Evolutionary conservation across 2,888 invertebrate species (phyloP).

Genomic region (Euplexia lucipara): DNA sequence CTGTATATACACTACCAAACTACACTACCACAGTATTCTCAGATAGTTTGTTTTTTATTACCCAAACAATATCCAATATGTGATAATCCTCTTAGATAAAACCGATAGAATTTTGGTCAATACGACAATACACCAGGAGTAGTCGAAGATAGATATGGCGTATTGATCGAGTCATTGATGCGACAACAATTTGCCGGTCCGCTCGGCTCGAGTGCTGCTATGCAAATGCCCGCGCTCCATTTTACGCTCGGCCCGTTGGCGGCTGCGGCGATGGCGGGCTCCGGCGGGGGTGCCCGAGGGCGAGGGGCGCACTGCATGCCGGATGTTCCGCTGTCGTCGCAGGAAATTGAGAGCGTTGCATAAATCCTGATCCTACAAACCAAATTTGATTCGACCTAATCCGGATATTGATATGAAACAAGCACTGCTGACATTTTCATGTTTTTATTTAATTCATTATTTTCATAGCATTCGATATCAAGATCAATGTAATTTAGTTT

Average conservation of each 20-base stretch:
- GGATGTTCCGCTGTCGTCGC: slow-evolving; percentile 89
- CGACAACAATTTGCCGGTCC: slow-evolving; percentile 90
- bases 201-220: slow-evolving; percentile 86
- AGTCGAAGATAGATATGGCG: slow-evolving; percentile 77
- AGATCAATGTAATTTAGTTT: slow-evolving; percentile 72
- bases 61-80: not conserved
- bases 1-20: too few relatives aligned
- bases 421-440: slow-evolving; percentile 81
- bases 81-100: not conserved
- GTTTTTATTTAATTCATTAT: slow-evolving; percentile 43
- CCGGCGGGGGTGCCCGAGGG: slow-evolving; percentile 60
- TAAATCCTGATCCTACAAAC: slow-evolving; percentile 89
- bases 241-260: slow-evolving; percentile 83
- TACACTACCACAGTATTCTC: too few relatives aligned
- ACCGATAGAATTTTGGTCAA: slow-evolving; percentile 28
- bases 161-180: slow-evolving; percentile 88
- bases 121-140: slow-evolving; percentile 48
- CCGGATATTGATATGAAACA: slow-evolving; percentile 90
- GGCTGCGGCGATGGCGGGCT: slow-evolving; percentile 64
- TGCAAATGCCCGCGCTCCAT: slow-evolving; percentile 88
- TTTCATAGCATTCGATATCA: slow-evolving; percentile 57
- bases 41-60: not conserved
- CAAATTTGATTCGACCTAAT: slow-evolving; percentile 90
- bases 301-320: slow-evolving; percentile 76
- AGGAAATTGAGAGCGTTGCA: slow-evolving; percentile 91